A percentile compares a stretch with the other conserved stretches of the same genome.
These are phyloP conservation scores for Onychorhynchus coronatus DNA, from an alignment of 2,113 vertebrate species.

Conservation along the genomic window DNA sequence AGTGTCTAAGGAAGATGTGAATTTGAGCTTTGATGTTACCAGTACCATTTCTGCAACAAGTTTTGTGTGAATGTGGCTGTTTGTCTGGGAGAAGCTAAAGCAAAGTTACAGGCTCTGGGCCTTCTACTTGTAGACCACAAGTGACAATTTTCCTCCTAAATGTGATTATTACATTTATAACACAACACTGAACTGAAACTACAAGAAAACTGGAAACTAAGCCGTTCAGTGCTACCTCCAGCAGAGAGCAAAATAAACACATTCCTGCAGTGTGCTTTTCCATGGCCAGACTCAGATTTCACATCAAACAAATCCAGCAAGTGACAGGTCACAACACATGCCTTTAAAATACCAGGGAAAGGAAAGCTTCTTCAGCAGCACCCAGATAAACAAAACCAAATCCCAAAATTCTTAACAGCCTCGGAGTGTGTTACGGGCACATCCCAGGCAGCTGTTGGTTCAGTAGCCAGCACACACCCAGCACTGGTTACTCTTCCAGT, in stretches of 20 bases:
- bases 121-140: neutral
- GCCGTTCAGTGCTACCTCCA: neutral
- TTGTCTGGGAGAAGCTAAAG: neutral
- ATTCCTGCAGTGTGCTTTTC: neutral
- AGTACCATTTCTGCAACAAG: neutral
- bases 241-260: constrained; percentile 34
- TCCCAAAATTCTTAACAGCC: neutral
- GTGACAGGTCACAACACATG: neutral
- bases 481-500: neutral
- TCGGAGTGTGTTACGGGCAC: neutral
- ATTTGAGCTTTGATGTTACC: neutral
- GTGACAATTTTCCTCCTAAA: neutral
- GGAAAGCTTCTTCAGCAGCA: constrained; percentile 34
- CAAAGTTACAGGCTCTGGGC: neutral
- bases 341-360: neutral
- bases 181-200: neutral
- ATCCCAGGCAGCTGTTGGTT: neutral
- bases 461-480: neutral
- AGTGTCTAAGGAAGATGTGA: neutral
- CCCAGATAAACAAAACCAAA: neutral
- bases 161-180: neutral
- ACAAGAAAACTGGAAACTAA: neutral
- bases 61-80: neutral
- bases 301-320: constrained; percentile 2
- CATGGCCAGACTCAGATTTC: neutral